Base-by-base conservation (phyloP, 2,888 invertebrate genomes). In the Drymonia ruficornis region DNA sequence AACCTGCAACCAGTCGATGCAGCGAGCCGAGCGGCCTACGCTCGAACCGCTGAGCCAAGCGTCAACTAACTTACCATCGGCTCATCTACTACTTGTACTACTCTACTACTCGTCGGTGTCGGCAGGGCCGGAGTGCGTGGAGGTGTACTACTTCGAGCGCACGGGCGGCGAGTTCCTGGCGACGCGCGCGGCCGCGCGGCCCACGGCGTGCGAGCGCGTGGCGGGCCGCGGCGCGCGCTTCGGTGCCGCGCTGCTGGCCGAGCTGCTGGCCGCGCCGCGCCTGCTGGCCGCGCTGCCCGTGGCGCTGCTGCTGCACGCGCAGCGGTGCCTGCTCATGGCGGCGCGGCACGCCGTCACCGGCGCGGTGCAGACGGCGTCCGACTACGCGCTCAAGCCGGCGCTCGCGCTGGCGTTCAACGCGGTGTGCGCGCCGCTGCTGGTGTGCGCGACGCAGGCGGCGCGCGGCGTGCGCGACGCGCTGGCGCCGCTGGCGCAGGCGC, bases 311-410 rank as follows among this genome's bases (percentile, higher is more conserved):
- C 95, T 96, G 72, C 61, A 57, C 9, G 43, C 48, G 38, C 52
- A 61, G 59, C 56, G 53, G 36, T 52, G 74, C 59, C 56, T 55
- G 62, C 72, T 84, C 69, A 50, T 54, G 56, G 52, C 63, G 61
- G 65, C 56, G 61, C 81, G 82, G 49, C 78, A 70, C 63, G 72
- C 71, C 28, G 63, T 61, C 16, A 53, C 67, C 44, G 84, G 80
- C 29, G 63, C 70, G 44, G 63, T 79, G 67, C 77, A 71, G 58
- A 69, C 78, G 38, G 55, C 58, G 55, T 76, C 96, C 0, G 96
- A 96, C 86, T 95, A 95, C 75, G 93, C 94, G 69, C 80, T 96
- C 52, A 96, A 96, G 81, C 96, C 96, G 13, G 83, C 94, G 49
- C 82, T 96, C 59, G 94, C 96, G 36, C 94, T 95, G 38, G 15